A percentile compares a stretch with the other conserved stretches of the same genome.
Conservation (phyloP, 35 echinoderm and acorn worm genomes). For the Strongylocentrotus purpuratus region DNA sequence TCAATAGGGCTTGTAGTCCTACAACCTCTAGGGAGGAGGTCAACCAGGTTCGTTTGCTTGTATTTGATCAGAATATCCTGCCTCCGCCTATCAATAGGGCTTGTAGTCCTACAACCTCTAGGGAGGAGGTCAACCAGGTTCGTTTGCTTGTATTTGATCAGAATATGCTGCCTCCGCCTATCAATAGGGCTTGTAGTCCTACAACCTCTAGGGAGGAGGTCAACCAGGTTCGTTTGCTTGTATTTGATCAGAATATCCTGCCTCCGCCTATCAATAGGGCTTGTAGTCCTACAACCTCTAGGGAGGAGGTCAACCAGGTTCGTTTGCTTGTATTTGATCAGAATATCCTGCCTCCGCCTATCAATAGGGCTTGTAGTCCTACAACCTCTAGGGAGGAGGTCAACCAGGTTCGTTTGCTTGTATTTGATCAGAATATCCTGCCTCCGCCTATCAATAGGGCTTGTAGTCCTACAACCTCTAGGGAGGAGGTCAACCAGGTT, state of each 20-base stretch:
- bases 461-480: background rate
- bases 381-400: constrained; percentile 51
- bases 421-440: constrained; percentile 39
- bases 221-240: constrained; percentile 57
- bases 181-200: background rate
- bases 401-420: constrained; percentile 57
- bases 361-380: background rate
- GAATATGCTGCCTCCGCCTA: background rate
- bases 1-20: background rate
- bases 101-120: background rate
- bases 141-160: too few species aligned
- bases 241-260: constrained; percentile 39
- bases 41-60: constrained; percentile 46
- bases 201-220: constrained; percentile 51
- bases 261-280: background rate
- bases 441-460: background rate
- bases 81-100: background rate
- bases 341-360: background rate
- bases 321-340: too few species aligned
- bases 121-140: constrained; percentile 68
- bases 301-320: constrained; percentile 68
- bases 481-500: constrained; percentile 68
- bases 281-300: background rate
- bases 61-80: constrained; percentile 39
- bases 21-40: constrained; percentile 51